Percentiles rank a stretch among this genome's conserved stretches.
phyloP scores from a whole-genome alignment of 1,140 invertebrate species.

The Conus betulinus region DNA sequence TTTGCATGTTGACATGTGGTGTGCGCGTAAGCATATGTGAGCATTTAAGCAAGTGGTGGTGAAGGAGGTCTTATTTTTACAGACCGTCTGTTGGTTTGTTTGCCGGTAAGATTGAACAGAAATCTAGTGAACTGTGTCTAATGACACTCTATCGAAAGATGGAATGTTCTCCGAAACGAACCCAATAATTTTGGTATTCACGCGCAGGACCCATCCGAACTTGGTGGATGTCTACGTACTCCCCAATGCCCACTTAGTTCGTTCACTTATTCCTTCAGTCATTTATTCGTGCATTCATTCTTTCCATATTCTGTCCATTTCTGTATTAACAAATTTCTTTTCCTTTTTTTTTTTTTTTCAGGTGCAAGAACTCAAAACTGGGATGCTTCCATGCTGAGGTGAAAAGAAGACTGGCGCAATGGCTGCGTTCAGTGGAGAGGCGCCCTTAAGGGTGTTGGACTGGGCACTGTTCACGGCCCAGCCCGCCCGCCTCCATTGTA shows the following conservation, averaged over 20 bases:
- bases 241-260: no score
- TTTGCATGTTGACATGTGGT: constrained; percentile 1
- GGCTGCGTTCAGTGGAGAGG: constrained; percentile 28
- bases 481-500: constrained; percentile 38
- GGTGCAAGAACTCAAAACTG: neutral
- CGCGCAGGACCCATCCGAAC: no score
- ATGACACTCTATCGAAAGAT: no score
- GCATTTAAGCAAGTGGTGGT: no score
- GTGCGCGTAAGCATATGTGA: neutral
- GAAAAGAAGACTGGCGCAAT: neutral
- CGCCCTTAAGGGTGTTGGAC: constrained; percentile 34
- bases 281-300: neutral
- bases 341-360: neutral
- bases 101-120: no score
- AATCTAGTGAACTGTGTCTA: no score
- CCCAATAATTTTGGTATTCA: no score
- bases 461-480: constrained; percentile 44
- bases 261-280: neutral
- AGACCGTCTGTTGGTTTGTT: no score
- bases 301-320: neutral
- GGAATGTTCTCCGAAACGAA: no score
- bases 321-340: neutral
- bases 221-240: no score
- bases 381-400: neutral
- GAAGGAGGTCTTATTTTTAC: no score